These are phyloP conservation scores for Drosophila demipolita DNA, from an alignment of 2,888 invertebrate genomes.

Conservation along the genomic window DNA sequence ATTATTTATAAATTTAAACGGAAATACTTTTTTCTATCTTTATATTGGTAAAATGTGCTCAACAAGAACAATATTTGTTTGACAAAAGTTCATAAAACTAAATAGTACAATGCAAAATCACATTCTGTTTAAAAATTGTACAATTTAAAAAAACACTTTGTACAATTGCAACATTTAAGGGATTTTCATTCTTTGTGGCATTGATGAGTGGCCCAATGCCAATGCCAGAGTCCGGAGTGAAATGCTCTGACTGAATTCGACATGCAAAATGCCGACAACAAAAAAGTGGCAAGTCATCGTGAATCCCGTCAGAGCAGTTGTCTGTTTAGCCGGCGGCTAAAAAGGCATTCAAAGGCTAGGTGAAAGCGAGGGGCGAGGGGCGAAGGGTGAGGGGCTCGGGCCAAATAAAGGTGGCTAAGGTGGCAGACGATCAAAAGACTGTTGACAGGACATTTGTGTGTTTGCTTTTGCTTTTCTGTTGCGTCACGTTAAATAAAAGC, in stretches of 20 bases:
- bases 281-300: slow-evolving; percentile 60
- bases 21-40: not conserved
- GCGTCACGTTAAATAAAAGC: slow-evolving; percentile 80
- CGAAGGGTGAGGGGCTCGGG: not conserved
- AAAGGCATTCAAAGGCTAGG: slow-evolving; percentile 51
- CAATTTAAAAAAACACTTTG: not conserved
- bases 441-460: slow-evolving; percentile 69
- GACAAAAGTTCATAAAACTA: not conserved
- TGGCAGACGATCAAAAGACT: slow-evolving; percentile 62
- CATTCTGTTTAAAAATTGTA: not conserved
- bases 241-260: slow-evolving; percentile 30
- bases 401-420: slow-evolving; percentile 38
- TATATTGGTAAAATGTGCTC: not conserved
- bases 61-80: not conserved
- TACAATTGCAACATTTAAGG: not conserved
- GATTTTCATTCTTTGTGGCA: slow-evolving; percentile 13
- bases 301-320: slow-evolving; percentile 51
- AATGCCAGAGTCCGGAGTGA: not conserved
- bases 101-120: not conserved
- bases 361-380: slow-evolving; percentile 26
- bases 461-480: slow-evolving; percentile 64
- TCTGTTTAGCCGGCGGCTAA: slow-evolving; percentile 61
- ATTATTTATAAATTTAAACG: not conserved
- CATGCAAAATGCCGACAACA: slow-evolving; percentile 46
- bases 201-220: slow-evolving; percentile 38